Base-by-base conservation (phyloP, 1,140 invertebrate genomes). In the Papilio aristodemus region DNA sequence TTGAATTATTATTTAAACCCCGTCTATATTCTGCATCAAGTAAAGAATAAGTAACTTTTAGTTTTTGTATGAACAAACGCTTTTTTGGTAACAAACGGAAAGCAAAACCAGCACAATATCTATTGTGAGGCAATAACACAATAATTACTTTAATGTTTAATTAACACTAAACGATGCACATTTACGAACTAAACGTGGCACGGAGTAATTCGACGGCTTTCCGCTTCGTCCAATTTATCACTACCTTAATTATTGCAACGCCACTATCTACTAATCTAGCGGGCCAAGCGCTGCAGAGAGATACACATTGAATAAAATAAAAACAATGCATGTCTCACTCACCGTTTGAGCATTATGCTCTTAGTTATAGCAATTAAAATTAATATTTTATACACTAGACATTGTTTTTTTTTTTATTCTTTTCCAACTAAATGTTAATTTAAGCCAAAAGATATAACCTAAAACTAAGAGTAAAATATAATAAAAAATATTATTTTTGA, bases 121-220 rank as follows among this genome's bases (percentile, higher is more conserved):
- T 32, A 32, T 32, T 32, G 6, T 32, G 27, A 3, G 27, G 46
- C 19, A 50, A 19, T 50, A 9, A 19, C 14, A 8, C 46, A 50
- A 50, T 14, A 50, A 50, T 19, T 50, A 50, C 36, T 14, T 19
- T 25, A 4, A 17, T 60, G 32, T 17, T 7, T 38, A 36, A 38
- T 39, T 60, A 9, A 14, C 36, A 11, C 14, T 4, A 9, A 60
- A 9, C 50, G 22, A 46, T 66, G 27, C 41, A 50, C 13, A 66
- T 50, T 66, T 66, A 50, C 8, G 27, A 27, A 66, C 17, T 50
- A 66, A 50, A 32, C 27, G 50, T 66, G 63, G 63, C 63, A 50
- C 43, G 63, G 41, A 66, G 43, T 50, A 25, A 50, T 66, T 66
- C 63, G 43, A 43, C 63, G n/a, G 10, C 14, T 50, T 41, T 11